Evolutionary conservation across 2,888 invertebrate species (phyloP), one percentile per base, ranked within the genome.

Genomic region (Cerceris ruficornis): DNA sequence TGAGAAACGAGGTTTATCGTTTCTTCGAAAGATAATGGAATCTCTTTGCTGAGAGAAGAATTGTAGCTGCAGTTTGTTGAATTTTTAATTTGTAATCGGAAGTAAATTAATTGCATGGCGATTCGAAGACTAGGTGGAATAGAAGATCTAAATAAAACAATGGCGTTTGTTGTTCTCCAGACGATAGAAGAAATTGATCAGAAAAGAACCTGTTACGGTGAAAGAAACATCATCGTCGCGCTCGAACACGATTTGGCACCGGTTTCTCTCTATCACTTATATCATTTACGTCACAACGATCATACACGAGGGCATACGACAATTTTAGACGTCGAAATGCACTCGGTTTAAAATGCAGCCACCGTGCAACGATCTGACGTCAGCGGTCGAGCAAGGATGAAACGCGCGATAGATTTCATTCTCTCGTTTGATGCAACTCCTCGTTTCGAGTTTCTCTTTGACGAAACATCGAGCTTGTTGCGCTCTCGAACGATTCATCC

Each of bases 281-380:
- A 66, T 69, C 62, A 58, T 64, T 77, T 74, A 64, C 79, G 79
- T 65, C 80, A 77, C 64, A 68, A 67, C 67, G 72, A 74, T 80
- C 70, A 74, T 78, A 68, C 64, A 9, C 68, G 74, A 70, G 64
- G 65, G 67, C 74, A 61, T 46, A 28, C 55, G 65, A 78, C 80
- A 80, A 78, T 80, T 80, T 80, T 80, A 80, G 80, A 64, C 70
- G 6, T 17, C 57, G 74, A 67, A 74, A 77, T 49, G 52, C 55
- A 59, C 17, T 55, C 68, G 54, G 58, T 41, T 76, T 28, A 41
- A 60, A 62, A 60, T 65, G 68, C 69, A 64, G 69, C 77, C 66
- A 66, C 52, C 67, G 64, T 54, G 70, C 43, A 14, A 14, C 60
- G 41, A 58, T 14, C 13, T 54, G 59, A 68, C 71, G 71, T 72